Evolutionary conservation across 2,888 invertebrate species (phyloP).

Genomic region (Machimus rusticus): DNA sequence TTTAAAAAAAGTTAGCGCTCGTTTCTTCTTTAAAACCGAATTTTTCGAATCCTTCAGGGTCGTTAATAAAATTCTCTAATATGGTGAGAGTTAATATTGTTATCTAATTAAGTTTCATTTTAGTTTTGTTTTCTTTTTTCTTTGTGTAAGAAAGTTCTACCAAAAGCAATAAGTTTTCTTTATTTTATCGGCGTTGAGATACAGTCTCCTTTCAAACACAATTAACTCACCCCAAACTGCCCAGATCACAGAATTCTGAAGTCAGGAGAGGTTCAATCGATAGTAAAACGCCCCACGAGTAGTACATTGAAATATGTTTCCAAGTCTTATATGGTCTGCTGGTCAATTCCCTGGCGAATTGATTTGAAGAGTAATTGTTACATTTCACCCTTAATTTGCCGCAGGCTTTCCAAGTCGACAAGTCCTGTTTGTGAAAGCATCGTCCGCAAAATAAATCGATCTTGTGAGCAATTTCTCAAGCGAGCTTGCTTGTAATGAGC

Average conservation of each 20-base stretch:
- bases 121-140: background rate
- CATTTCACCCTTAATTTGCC: background rate
- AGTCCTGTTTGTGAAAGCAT: background rate
- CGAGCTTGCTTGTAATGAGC: background rate
- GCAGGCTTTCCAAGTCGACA: background rate
- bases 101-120: background rate
- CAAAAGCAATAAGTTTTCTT: background rate
- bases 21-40: no score
- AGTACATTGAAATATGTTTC: background rate
- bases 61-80: no score
- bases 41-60: no score
- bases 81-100: background rate
- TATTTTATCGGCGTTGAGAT: background rate
- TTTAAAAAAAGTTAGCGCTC: no score
- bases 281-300: background rate
- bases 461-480: background rate
- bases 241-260: background rate
- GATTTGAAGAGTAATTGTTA: background rate
- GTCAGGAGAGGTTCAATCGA: background rate
- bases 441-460: background rate
- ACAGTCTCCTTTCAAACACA: background rate
- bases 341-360: background rate
- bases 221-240: background rate
- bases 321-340: background rate
- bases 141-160: background rate